phyloP scores from a whole-genome alignment of 2,888 invertebrate species.

The Clunio marinus region DNA sequence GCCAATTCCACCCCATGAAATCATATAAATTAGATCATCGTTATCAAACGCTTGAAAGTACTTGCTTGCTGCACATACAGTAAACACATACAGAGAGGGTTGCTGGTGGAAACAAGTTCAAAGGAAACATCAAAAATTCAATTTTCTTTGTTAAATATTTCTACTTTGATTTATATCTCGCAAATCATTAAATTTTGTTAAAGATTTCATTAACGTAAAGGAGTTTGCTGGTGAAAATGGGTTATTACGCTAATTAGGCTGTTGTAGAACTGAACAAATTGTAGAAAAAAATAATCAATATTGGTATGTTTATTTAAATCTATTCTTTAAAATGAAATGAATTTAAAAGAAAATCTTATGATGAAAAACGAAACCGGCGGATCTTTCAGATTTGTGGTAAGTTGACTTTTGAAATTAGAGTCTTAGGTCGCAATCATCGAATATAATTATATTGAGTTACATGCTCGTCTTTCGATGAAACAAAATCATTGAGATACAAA shows the following conservation, averaged over 20 bases:
- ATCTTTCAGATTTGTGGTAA: background rate
- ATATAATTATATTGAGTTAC: constrained; percentile 17
- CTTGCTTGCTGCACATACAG: background rate
- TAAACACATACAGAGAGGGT: background rate
- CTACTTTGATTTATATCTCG: constrained; percentile 22
- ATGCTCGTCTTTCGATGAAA: background rate
- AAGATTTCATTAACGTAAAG: background rate
- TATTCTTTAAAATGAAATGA: too few species aligned
- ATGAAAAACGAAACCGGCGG: constrained; percentile 16
- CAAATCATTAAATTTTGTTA: constrained; percentile 23
- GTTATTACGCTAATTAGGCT: background rate
- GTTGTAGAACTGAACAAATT: too few species aligned
- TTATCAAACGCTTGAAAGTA: constrained; percentile 18
- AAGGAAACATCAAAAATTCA: background rate
- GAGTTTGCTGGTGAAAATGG: background rate
- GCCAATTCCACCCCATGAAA: background rate
- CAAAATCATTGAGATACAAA: constrained; percentile 19
- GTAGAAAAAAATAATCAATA: too few species aligned
- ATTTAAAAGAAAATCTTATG: too few species aligned
- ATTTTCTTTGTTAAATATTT: background rate
- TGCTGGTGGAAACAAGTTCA: constrained; percentile 24
- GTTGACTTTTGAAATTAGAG: background rate
- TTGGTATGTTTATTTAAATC: too few species aligned
- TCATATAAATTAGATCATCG: constrained; percentile 22
- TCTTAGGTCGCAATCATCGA: constrained; percentile 35